Evolutionary conservation across 1,140 invertebrate genomes (phyloP).

Genomic region (Zaprionus nigranus): DNA sequence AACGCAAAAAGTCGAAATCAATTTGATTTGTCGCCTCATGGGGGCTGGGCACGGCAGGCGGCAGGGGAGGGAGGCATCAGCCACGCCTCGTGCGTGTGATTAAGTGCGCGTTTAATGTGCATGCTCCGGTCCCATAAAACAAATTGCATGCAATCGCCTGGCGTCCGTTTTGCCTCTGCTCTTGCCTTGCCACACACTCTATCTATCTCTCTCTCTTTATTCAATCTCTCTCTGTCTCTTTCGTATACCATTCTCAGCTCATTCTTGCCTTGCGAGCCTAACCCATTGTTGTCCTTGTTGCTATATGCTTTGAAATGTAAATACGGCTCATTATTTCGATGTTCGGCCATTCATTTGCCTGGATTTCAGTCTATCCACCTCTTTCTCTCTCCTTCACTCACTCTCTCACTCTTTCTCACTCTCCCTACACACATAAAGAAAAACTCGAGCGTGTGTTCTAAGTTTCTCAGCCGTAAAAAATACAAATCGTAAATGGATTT

Average conservation of each 20-base stretch:
- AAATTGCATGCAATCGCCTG: slow-evolving; percentile 75
- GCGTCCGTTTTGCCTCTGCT: slow-evolving; percentile 13
- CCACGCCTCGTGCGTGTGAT: slow-evolving; percentile 75
- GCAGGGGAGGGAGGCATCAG: neutral
- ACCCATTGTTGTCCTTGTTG: slow-evolving; percentile 18
- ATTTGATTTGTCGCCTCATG: slow-evolving; percentile 76
- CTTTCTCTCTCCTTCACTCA: neutral
- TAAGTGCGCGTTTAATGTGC: slow-evolving; percentile 80
- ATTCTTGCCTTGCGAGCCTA: slow-evolving; percentile 21
- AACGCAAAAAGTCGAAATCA: slow-evolving; percentile 61
- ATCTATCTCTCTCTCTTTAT: neutral
- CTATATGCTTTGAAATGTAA: slow-evolving; percentile 78
- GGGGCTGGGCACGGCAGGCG: neutral
- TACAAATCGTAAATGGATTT: slow-evolving; percentile 27
- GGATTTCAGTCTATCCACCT: slow-evolving; percentile 43
- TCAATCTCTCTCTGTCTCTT: too few species aligned
- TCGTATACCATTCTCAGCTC: slow-evolving; percentile 8
- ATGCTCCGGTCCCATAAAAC: slow-evolving; percentile 73
- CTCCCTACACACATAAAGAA: neutral
- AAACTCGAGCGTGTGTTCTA: slow-evolving; percentile 16
- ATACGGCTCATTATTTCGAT: slow-evolving; percentile 82
- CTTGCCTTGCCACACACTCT: neutral
- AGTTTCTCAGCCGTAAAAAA: slow-evolving; percentile 11
- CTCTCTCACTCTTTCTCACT: neutral
- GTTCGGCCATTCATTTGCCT: slow-evolving; percentile 73